Base-by-base conservation (phyloP, 2,797 vertebrate species). In the Tiaroga cobitis region DNA sequence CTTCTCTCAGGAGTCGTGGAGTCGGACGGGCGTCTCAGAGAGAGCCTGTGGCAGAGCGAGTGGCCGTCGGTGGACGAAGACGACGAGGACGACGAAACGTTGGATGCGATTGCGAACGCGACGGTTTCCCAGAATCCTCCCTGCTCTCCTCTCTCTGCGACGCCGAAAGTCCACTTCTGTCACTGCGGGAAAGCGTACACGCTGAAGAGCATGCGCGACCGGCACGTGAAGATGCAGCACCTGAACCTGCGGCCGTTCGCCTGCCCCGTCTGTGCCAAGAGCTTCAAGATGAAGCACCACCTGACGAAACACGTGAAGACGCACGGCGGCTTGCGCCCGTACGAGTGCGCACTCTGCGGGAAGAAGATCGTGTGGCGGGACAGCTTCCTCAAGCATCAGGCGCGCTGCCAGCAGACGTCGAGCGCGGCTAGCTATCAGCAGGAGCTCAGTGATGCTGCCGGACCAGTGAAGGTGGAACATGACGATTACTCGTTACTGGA, bases 221-320 rank as follows among this genome's bases (percentile, higher is more conserved):
- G 97, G 0, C 97, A 99, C n/a, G 97, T 99, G 76, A 99, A 98
- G 91, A 99, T 99, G 97, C 97, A 98, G 96, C 97, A 99, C 88
- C 96, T 99, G 51, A 98, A 98, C 90, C 93, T 99, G 6, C 96
- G 97, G 0, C 97, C 97, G 0, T 99, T 98, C 46, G 95, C 93
- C 90, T 99, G 97, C 81, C 97, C 97, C 0, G 95, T 98, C 29
- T 99, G 97, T 90, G 94, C 93, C 89, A 99, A 99, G 88, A 97
- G 96, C 88, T 99, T 99, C 91, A 99, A 99, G 93, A 98, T 99
- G 97, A 99, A 99, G 91, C 97, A 99, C 87, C 97, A 99, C 83
- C 95, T 99, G 1, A 97, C 97, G 0, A 98, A 98, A 93, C 97
- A 99, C 94, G 97, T 98, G 81, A 98, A 98, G 93, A 99, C 97